Conservation (phyloP, 1,140 invertebrate genomes). For the Neodiprion virginianus region DNA sequence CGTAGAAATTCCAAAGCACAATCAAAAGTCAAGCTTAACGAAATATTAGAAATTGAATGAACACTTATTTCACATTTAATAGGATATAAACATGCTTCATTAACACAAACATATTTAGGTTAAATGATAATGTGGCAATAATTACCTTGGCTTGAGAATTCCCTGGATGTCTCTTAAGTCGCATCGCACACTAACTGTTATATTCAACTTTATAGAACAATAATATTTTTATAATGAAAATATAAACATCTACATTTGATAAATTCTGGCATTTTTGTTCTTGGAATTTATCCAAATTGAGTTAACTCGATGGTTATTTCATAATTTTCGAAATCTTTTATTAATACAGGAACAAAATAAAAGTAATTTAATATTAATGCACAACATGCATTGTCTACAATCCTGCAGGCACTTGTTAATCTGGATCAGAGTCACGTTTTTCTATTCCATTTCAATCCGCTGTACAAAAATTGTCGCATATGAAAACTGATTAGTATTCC, state of each 20-base stretch:
- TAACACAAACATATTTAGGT: no score
- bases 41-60: constrained; percentile 35
- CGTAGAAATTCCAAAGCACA: constrained; percentile 41
- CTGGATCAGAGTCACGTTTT: no score
- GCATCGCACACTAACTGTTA: not conserved
- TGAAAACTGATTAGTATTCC: constrained; percentile 58
- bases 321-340: no score
- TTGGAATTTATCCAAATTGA: not conserved
- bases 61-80: no score
- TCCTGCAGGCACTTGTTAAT: no score
- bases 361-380: no score
- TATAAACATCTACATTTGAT: not conserved
- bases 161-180: no score
- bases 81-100: no score
- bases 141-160: no score
- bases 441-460: constrained; percentile 31
- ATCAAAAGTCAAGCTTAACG: constrained; percentile 35
- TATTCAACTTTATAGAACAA: not conserved
- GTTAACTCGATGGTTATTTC: not conserved
- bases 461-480: constrained; percentile 65
- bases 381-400: no score
- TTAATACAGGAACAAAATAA: no score
- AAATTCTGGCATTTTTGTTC: not conserved
- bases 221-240: constrained; percentile 10
- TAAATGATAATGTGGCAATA: no score